phyloP scores from a whole-genome alignment of 2,113 vertebrate genomes.

The Epinephelus fuscoguttatus region DNA sequence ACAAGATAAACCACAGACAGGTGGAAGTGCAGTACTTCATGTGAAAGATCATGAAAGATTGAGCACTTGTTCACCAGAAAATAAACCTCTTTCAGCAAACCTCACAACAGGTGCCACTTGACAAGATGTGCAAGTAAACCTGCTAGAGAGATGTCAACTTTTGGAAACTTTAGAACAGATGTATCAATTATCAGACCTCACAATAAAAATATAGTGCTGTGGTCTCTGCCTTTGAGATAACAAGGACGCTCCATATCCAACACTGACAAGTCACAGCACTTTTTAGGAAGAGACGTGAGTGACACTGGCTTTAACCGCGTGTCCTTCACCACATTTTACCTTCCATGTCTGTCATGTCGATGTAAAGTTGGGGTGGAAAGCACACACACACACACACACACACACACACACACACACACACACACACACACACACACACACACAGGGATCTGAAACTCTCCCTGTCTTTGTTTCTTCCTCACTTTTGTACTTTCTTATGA shows the following conservation, averaged over 20 bases:
- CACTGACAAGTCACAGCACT: neutral
- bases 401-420: neutral
- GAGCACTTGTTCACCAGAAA: neutral
- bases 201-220: neutral
- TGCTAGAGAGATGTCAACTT: neutral
- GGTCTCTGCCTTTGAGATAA: conserved; percentile 5
- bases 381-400: neutral
- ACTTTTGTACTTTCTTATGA: conserved; percentile 37
- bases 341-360: conserved; percentile 6
- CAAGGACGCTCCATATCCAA: conserved; percentile 9
- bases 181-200: neutral
- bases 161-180: neutral
- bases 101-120: neutral
- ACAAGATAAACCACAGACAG: conserved; percentile 4
- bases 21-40: neutral
- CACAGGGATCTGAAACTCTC: conserved; percentile 8
- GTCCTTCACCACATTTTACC: conserved; percentile 9
- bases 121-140: neutral
- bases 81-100: conserved; percentile 4
- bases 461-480: conserved; percentile 20
- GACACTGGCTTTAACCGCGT: neutral
- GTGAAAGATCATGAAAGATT: neutral
- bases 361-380: conserved; percentile 1
- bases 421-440: too few relatives aligned
- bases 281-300: neutral